These are phyloP conservation scores for Gallinago media DNA, from an alignment of 2,113 vertebrate genomes.

Conservation along the genomic window DNA sequence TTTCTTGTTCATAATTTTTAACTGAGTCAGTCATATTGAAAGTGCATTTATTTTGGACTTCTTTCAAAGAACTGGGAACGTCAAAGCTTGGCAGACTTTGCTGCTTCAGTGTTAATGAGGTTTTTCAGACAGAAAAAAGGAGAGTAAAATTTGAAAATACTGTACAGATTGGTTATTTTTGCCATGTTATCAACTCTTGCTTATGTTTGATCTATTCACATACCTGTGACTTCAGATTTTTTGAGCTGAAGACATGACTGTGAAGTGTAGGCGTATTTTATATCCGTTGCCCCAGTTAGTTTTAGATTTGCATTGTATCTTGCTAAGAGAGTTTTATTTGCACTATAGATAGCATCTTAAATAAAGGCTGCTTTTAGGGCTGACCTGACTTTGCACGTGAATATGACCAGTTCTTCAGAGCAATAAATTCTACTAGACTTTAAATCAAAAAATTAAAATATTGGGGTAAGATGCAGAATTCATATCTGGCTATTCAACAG, in stretches of 20 bases:
- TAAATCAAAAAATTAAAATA: neutral
- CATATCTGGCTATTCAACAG: neutral
- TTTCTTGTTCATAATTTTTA: neutral
- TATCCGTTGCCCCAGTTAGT: slow-evolving; percentile 43
- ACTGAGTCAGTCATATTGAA: neutral
- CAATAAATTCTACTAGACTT: neutral
- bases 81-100: slow-evolving; percentile 6
- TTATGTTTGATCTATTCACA: slow-evolving; percentile 46
- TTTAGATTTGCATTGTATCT: slow-evolving; percentile 39
- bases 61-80: neutral
- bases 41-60: slow-evolving; percentile 4
- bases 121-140: slow-evolving; percentile 12
- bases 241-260: slow-evolving; percentile 26
- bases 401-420: neutral
- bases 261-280: slow-evolving; percentile 29
- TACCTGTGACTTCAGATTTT: slow-evolving; percentile 48
- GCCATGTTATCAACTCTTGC: neutral
- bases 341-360: neutral
- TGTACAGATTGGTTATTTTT: slow-evolving; percentile 23
- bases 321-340: slow-evolving; percentile 24
- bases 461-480: neutral
- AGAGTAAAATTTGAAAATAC: neutral
- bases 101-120: neutral
- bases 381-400: neutral
- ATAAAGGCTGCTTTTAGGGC: neutral